Base-by-base conservation (phyloP, 2,888 invertebrate species). In the Orthosia gothica region DNA sequence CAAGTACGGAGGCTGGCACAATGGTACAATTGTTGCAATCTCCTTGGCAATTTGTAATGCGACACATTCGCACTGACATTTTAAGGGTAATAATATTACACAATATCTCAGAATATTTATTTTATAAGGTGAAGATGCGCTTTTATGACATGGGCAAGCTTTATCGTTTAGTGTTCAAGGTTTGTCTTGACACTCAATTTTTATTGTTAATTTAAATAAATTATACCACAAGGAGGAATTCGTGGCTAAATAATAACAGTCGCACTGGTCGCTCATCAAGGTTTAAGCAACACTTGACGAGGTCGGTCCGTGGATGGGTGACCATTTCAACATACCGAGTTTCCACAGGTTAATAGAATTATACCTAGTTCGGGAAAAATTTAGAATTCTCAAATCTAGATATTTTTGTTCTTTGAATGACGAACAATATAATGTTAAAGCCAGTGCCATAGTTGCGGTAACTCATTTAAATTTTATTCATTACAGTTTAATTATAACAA, bases 1-100 rank as follows among this genome's bases (percentile, higher is more conserved):
- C 89, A 91, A 92, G 89, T 85, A 89, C 87, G 88, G 89, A 92
- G 90, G 91, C 93, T 93, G 94, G 93, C 93, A 92, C 92, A 91
- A 92, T 90, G 87, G 89, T 87, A 90, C 89, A 89, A 89, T 90
- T 90, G 87, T 89, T 89, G 87, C 89, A 89, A 91, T 89, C 90
- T 90, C 79, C 86, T 90, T 88, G 88, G 89, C 89, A 88, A 89
- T 92, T 88, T 88, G 87, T 90, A 91, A 90, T 91, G 82, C 84
- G 90, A 90, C 91, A 90, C 87, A 90, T 91, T 90, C 85, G 76
- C 84, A 84, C 85, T 88, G 88, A 89, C 89, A 90, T 89, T 86
- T 88, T 82, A 86, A 84, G 87, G 84, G 88, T 78, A 87, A 84
- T 89, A 89, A 84, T 89, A 89, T 86, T 88, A 90, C 87, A 86